Evolutionary conservation across 2,888 invertebrate species (phyloP), one percentile per base, ranked within the genome.

Genomic region (Rotaria macrura): DNA sequence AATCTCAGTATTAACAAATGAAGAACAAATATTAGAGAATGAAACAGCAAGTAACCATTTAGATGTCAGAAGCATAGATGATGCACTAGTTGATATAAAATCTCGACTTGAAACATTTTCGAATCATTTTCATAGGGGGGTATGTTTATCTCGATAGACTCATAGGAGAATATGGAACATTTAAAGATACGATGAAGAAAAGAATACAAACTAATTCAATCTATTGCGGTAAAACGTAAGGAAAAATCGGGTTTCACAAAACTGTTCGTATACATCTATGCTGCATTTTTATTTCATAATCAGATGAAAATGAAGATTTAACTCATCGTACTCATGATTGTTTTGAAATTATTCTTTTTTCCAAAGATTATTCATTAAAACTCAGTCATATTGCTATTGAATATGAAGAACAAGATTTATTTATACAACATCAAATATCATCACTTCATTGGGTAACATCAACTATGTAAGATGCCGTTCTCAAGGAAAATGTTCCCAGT

Each of bases 361-460:
- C 79, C 23, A 79, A 43, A n/a, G 20, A 79, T 79, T 79, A 79
- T 43, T 12, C 43, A n/a, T 43, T 43, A 10, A 43, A 43, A 23
- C 43, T 79, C n/a, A 43, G 43, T 79, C 79, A n/a, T 79, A 40
- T 79, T 65, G 95, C 96, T 1, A 94, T 94, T 72, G 97, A 98
- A 89, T 97, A 97, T 92, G 96, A 97, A 88, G 90, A 90, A 87
- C 94, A 94, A 89, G 99, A 99, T 92, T 93, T 97, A 65, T 93
- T 93, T 79, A 94, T 98, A 89, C 97, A 98, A 89, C 95, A 94
- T 14, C 94, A 96, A 87, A 98, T 99, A 89, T 94, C 98, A 84
- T 95, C 95, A 90, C 92, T 99, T 85, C 95, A 95, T 91, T 99
- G 99, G 99, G 95, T 99, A 17, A 95, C 95, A 87, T 94, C 96